A percentile compares a stretch with the other conserved stretches of the same genome.
phyloP scores from a whole-genome alignment of 2,797 vertebrate species.

The Melanotaenia nigrans region DNA sequence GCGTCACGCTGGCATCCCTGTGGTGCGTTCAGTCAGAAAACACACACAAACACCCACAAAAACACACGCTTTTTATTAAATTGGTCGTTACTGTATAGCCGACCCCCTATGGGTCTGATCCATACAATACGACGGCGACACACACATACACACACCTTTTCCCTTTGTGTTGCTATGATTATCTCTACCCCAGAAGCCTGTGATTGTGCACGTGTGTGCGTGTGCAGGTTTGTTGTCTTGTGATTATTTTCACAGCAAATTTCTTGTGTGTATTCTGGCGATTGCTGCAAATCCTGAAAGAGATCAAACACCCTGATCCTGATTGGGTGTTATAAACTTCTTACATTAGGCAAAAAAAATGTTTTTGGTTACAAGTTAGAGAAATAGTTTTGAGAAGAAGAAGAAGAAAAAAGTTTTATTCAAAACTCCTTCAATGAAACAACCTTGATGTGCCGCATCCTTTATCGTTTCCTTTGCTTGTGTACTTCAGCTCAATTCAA shows the following conservation, averaged over 20 bases:
- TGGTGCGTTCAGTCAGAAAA: conserved; percentile 43
- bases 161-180: conserved; percentile 66
- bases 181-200: conserved; percentile 59
- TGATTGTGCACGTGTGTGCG: conserved; percentile 47
- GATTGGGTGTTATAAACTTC: conserved; percentile 12
- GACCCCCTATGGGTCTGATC: conserved; percentile 71
- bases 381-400: conserved; percentile 7
- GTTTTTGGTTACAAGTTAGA: conserved; percentile 15
- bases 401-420: conserved; percentile 1
- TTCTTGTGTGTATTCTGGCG: background rate
- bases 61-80: conserved; percentile 72
- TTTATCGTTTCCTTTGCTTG: conserved; percentile 11
- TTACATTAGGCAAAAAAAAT: conserved; percentile 5
- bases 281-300: conserved; percentile 7
- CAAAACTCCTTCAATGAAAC: conserved; percentile 6
- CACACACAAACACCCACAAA: conserved; percentile 45
- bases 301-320: conserved; percentile 5
- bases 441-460: conserved; percentile 29
- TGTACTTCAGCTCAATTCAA: conserved; percentile 4
- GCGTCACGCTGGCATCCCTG: conserved; percentile 59
- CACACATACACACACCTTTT: conserved; percentile 45
- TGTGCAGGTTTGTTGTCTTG: conserved; percentile 21
- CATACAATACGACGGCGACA: conserved; percentile 59
- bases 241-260: conserved; percentile 33
- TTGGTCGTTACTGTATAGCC: conserved; percentile 76